Conservation (phyloP, 2,797 vertebrate genomes). For the Cossypha heuglini region DNA sequence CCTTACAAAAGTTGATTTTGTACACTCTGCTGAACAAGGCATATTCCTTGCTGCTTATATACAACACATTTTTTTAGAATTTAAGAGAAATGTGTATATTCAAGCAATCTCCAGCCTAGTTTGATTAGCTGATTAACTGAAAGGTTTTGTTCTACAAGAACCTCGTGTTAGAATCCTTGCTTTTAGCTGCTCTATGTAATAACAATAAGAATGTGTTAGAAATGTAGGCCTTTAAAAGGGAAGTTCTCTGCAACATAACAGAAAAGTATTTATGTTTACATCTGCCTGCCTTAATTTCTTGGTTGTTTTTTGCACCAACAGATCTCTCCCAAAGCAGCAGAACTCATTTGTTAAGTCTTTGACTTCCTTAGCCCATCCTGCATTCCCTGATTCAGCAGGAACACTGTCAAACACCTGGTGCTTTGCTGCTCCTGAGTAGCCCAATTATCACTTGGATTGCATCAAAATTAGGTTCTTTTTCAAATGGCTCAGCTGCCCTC, state of each 20-base stretch:
- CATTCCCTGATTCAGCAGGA: constrained; percentile 22
- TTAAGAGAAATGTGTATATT: background rate
- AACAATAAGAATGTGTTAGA: background rate
- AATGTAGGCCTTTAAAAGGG: background rate
- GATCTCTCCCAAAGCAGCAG: background rate
- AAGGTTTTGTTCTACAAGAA: background rate
- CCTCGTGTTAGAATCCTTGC: background rate
- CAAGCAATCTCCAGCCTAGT: background rate
- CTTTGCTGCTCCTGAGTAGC: background rate
- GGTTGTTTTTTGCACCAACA: too few relatives aligned
- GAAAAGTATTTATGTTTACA: background rate
- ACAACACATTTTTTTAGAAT: background rate
- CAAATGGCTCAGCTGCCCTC: constrained; percentile 37
- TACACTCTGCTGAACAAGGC: background rate
- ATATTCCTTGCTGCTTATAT: background rate
- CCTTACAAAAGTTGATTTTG: background rate
- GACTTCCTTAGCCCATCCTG: background rate
- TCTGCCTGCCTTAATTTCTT: background rate
- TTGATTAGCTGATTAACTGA: background rate
- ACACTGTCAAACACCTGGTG: constrained; percentile 3
- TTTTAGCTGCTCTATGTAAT: background rate
- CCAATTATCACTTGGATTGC: constrained; percentile 30
- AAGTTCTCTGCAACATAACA: background rate
- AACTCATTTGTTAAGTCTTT: background rate
- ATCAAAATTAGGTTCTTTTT: constrained; percentile 3